Conservation (phyloP, 2,888 invertebrate species). For the Drosophila greeni region DNA sequence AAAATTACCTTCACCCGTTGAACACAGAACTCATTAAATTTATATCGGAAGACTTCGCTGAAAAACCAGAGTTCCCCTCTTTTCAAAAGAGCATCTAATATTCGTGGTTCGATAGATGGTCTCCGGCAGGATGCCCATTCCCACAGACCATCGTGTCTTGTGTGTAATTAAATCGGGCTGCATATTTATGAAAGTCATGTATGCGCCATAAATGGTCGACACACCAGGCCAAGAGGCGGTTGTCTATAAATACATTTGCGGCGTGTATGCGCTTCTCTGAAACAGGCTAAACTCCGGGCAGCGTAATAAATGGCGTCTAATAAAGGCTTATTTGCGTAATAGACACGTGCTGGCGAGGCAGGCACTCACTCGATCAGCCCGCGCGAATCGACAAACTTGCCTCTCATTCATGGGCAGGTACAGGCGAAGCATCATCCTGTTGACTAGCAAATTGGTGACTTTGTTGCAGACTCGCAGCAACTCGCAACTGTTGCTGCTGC, state of each 20-base stretch:
- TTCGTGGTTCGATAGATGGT: slow-evolving; percentile 1
- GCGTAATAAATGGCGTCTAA: slow-evolving; percentile 55
- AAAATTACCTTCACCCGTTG: no score
- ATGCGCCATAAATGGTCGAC: slow-evolving; percentile 44
- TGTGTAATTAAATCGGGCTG: slow-evolving; percentile 64
- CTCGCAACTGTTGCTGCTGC: slow-evolving; percentile 11
- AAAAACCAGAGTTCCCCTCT: background rate
- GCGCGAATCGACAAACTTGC: slow-evolving; percentile 6
- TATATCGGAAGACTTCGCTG: background rate
- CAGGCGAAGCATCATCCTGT: slow-evolving; percentile 39
- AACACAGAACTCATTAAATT: background rate
- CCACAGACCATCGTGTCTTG: slow-evolving; percentile 19
- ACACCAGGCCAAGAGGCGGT: slow-evolving; percentile 22
- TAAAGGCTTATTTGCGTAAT: slow-evolving; percentile 63
- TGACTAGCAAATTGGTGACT: slow-evolving; percentile 53
- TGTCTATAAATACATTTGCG: slow-evolving; percentile 18
- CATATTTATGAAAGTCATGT: slow-evolving; percentile 68
- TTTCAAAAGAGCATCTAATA: slow-evolving; percentile 1
- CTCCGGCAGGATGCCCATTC: slow-evolving; percentile 32
- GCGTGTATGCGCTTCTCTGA: background rate
- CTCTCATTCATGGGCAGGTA: slow-evolving; percentile 42
- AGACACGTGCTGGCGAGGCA: slow-evolving; percentile 60
- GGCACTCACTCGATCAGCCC: slow-evolving; percentile 48
- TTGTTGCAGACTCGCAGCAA: slow-evolving; percentile 44
- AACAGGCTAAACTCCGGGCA: slow-evolving; percentile 10